Conservation (phyloP, 2,797 vertebrate species). For the Synaphobranchus kaupii region DNA sequence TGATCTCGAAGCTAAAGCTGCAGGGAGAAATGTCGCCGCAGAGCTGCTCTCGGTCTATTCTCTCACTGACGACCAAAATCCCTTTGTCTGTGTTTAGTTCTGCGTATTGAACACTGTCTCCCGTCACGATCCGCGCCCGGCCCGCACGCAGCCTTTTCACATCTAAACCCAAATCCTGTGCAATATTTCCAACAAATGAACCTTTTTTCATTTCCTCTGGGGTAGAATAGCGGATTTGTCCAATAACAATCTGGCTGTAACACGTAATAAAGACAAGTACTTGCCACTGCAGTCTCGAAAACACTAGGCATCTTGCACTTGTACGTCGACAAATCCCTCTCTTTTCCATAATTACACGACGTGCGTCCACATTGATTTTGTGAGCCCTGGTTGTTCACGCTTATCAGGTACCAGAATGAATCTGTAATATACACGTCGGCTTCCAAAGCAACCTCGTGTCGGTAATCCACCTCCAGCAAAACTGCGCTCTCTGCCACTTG, state of each 20-base stretch:
- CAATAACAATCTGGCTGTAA: constrained; percentile 54
- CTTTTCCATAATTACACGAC: background rate
- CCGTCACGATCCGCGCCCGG: constrained; percentile 73
- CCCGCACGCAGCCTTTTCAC: constrained; percentile 73
- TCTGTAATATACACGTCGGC: background rate
- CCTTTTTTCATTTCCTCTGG: constrained; percentile 82
- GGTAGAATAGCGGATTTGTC: constrained; percentile 81
- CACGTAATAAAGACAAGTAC: constrained; percentile 69
- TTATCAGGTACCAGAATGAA: constrained; percentile 45
- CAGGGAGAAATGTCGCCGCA: constrained; percentile 69
- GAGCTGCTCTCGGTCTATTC: constrained; percentile 72
- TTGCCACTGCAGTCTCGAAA: constrained; percentile 67
- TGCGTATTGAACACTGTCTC: constrained; percentile 74
- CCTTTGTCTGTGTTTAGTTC: constrained; percentile 78
- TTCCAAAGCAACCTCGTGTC: background rate
- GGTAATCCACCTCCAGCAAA: background rate
- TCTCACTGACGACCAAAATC: constrained; percentile 73
- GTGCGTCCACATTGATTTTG: background rate
- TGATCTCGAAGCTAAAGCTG: constrained; percentile 66
- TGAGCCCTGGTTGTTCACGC: background rate
- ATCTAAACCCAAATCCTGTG: constrained; percentile 80
- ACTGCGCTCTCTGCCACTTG: background rate
- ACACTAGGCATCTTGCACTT: constrained; percentile 46
- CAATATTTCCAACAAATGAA: constrained; percentile 78
- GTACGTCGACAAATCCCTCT: background rate